Evolutionary conservation across 1,140 invertebrate genomes (phyloP).

Genomic region (Pollicipes pollicipes): DNA sequence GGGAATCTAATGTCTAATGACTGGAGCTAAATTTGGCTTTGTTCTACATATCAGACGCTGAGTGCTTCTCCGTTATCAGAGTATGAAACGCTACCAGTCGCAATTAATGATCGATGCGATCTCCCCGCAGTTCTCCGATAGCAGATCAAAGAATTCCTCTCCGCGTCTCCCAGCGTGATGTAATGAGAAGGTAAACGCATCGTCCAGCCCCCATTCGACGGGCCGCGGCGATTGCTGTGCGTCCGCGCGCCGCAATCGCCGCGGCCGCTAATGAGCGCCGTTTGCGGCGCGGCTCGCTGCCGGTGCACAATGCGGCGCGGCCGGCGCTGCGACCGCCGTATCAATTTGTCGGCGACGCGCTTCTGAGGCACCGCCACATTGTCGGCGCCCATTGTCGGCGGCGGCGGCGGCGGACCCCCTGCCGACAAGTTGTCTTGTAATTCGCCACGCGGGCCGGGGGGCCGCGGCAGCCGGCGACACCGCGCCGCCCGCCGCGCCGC

Average conservation of each 20-base stretch:
- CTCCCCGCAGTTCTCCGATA: not conserved
- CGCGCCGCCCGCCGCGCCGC: too few relatives aligned
- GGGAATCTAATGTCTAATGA: not conserved
- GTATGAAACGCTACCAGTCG: not conserved
- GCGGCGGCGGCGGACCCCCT: not conserved
- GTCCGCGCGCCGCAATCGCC: not conserved
- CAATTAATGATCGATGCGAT: not conserved
- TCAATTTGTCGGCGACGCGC: not conserved
- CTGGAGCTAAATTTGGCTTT: not conserved
- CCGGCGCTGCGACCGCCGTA: not conserved
- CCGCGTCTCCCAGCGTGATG: not conserved
- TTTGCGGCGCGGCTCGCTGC: not conserved
- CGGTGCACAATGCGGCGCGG: not conserved
- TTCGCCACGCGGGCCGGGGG: not conserved
- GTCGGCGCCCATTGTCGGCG: not conserved
- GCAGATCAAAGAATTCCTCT: not conserved
- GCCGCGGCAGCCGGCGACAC: not conserved
- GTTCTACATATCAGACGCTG: not conserved
- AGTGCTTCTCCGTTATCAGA: not conserved
- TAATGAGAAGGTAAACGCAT: constrained; percentile 2
- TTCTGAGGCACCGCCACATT: not conserved
- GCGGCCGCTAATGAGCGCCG: too few relatives aligned
- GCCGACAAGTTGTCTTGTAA: not conserved
- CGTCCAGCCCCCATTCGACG: not conserved
- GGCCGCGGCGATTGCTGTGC: not conserved